Evolutionary conservation across 2,113 vertebrate species (phyloP), one percentile per base, ranked within the genome.

Genomic region (Hipposideros armiger): DNA sequence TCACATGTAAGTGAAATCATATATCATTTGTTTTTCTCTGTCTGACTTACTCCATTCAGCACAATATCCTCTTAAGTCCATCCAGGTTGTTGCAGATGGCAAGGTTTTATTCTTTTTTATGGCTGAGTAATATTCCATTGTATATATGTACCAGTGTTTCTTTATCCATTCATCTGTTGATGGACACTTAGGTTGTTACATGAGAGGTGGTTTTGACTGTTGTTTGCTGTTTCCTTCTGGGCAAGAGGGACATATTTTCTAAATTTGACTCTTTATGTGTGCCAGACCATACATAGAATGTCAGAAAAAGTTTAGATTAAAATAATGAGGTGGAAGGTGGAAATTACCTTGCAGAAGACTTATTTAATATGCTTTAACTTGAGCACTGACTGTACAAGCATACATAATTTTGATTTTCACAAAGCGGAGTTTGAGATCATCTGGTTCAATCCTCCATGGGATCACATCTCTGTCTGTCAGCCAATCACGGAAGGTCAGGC

Each of bases 231-330:
- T 93, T 87, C 5, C 22, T 84, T 78, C 32, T 30, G 52, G 64
- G 20, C 36, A 96, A 96, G 19, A 74, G 20, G 88, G 77, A 94
- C 4, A 1, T 47, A 86, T 62, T 94, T 97, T 82, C 56, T 82
- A 86, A 94, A 90, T 91, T 66, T 83, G 62, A 93, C 47, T 83
- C 36, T 86, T 87, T 92, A 62, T 8, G 2, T 84, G 30, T 96
- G 74, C 72, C 47, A 11, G 64, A 67, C 30, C 28, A 50, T 30
- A 58, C 69, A 67, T 0, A 28, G 93, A 62, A 80, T 84, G 64
- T 83, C 86, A 90, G 70, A 87, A 93, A 93, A 88, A 40, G 7
- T 72, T 90, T 88, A 47, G 28, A 84, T 96, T 95, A 80, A 89
- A 91, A 91, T 88, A 52, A 70, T 56, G 42, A 80, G 45, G 16